Evolutionary conservation across 1,140 invertebrate genomes (phyloP).

Genomic region (Zaprionus ghesquierei): DNA sequence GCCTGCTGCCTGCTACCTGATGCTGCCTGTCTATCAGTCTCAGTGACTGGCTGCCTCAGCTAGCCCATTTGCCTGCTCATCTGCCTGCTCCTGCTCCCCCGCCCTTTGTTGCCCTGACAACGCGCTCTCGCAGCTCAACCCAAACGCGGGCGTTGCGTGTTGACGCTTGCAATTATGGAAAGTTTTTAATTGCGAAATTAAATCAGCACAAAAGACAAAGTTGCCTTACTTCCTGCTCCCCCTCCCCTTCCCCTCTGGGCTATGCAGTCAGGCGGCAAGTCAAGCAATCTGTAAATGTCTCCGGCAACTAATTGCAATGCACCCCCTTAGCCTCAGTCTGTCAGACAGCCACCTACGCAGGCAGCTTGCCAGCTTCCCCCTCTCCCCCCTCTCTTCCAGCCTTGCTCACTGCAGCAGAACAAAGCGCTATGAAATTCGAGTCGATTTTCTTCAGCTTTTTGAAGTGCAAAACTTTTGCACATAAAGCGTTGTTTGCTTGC

Average conservation of each 20-base stretch:
- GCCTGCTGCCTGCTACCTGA: not conserved
- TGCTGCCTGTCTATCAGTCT: not conserved
- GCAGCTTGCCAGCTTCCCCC: not conserved
- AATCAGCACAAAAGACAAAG: constrained; percentile 61
- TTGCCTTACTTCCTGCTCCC: not conserved
- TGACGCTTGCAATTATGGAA: constrained; percentile 68
- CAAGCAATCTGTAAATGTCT: constrained; percentile 69
- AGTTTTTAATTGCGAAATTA: constrained; percentile 75
- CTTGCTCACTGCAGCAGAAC: not conserved
- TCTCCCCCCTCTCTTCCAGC: not conserved
- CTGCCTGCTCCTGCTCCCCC: not conserved
- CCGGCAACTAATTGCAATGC: constrained; percentile 59
- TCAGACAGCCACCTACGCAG: not conserved
- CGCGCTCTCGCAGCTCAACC: not conserved
- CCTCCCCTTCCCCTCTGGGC: constrained; percentile 9
- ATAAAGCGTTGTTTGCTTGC: constrained; percentile 57
- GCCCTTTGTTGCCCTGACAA: constrained; percentile 10
- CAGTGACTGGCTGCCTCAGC: not conserved
- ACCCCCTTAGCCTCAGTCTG: not conserved
- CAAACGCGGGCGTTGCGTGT: constrained; percentile 15
- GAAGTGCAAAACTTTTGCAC: constrained; percentile 46
- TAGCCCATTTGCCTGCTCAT: too few species aligned
- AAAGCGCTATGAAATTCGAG: constrained; percentile 37
- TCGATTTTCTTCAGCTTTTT: constrained; percentile 20
- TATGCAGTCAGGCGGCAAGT: constrained; percentile 55